Base-by-base conservation (phyloP, 2,797 vertebrate species). In the Hoplostethus atlanticus region DNA sequence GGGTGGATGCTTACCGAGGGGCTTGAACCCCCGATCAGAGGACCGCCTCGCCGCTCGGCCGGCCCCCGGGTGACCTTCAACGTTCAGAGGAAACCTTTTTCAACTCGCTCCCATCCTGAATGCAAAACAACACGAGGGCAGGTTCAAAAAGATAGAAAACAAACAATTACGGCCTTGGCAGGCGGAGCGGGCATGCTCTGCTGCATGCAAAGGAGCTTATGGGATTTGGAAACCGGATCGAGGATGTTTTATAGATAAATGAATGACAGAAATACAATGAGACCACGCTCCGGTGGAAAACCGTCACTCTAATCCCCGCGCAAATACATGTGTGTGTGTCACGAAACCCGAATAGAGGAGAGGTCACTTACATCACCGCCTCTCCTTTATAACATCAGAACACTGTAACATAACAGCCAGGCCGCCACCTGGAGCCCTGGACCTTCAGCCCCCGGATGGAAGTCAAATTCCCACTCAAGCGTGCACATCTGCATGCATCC, bases 121-220 rank as follows among this genome's bases (percentile, higher is more conserved):
- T 30, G 42, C 52, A 54, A 25, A 51, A 21, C 38, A n/a, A 21
- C 17, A 4, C 0, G 1, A 44, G 57, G 51, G 36, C 34, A 71
- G 57, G 62, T 58, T 64, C 16, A 55, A 15, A 65, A 51, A 58
- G 21, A 58, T 13, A 42, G 38, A 62, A 65, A 70, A 70, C 46
- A 68, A 69, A 77, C 55, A 64, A 71, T 46, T 13, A 70, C 13
- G 56, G 68, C 58, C 30, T 56, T 36, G 61, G 59, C 68, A 58
- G 56, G 51, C 63, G 51, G 65, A 2, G 44, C 40, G 58, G 65
- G 50, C 57, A 42, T n/a, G 25, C 61, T 74, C 63, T 16, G 68
- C 60, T 53, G 53, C 55, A 54, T 65, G 71, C 55, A 79, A 82
- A 86, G 78, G 71, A 75, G 82, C 80, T 89, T 82, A 81, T 42